A percentile compares a stretch with the other conserved stretches of the same genome.
phyloP scores from a whole-genome alignment of 2,113 vertebrate species.

The Oncorhynchus clarkii region DNA sequence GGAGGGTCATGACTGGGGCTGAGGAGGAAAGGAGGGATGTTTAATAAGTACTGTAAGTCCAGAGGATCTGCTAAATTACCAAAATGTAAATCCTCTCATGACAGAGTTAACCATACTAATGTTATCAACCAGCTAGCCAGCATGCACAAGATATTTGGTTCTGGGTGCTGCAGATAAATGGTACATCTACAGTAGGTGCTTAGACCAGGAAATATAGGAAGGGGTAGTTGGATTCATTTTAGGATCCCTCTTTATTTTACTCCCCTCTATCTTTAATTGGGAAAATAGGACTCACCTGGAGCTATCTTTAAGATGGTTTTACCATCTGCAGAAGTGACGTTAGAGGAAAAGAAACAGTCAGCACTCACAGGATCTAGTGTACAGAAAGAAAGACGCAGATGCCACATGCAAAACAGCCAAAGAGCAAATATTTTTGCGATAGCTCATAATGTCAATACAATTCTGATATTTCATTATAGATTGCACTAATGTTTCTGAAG shows the following conservation, averaged over 20 bases:
- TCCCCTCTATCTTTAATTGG: not conserved
- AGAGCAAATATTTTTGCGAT: not conserved
- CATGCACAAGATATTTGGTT: too few relatives aligned
- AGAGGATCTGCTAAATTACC: too few relatives aligned
- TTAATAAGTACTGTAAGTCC: not conserved
- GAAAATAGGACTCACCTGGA: conserved; percentile 43
- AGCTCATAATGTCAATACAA: not conserved
- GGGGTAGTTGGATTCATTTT: too few relatives aligned
- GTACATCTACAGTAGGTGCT: too few relatives aligned
- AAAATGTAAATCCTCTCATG: not conserved
- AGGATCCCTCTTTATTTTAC: not conserved
- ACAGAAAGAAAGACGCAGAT: not conserved
- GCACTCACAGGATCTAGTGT: conserved; percentile 56
- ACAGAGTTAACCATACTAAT: too few relatives aligned
- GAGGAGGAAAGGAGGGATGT: not conserved
- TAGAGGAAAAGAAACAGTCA: conserved; percentile 58
- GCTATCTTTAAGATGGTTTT: conserved; percentile 68
- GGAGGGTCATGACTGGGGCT: conserved; percentile 39
- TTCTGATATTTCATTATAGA: not conserved
- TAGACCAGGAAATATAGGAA: too few relatives aligned
- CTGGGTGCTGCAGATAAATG: too few relatives aligned
- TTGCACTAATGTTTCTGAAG: not conserved
- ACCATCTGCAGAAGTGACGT: conserved; percentile 46
- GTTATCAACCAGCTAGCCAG: too few relatives aligned
- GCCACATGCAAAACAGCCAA: not conserved